Percentiles rank a stretch among this genome's conserved stretches.
Evolutionary conservation across 2,797 vertebrate species (phyloP).

Genomic region (Spinus olivaceus): DNA sequence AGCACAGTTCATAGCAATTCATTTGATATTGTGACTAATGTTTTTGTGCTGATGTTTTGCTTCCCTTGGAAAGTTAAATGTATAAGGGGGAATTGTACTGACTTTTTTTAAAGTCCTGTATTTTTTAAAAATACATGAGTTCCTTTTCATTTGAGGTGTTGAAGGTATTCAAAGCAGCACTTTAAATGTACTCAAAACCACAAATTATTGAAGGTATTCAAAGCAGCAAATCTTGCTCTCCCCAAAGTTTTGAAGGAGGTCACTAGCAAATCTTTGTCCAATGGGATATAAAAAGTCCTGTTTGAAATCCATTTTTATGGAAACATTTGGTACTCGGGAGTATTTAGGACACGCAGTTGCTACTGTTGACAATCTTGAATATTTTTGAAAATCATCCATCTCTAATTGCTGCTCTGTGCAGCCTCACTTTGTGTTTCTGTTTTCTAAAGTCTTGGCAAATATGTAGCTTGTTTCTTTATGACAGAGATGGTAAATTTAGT

Average conservation of each 20-base stretch:
- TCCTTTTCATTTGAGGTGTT: neutral
- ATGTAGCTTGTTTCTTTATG: neutral
- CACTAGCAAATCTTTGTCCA: neutral
- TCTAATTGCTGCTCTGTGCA: neutral
- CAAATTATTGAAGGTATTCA: neutral
- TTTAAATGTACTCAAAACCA: neutral
- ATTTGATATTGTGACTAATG: neutral
- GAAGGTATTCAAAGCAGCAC: neutral
- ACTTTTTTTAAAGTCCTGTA: neutral
- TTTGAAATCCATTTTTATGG: neutral
- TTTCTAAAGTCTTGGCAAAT: neutral
- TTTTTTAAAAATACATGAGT: neutral
- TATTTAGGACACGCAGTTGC: neutral
- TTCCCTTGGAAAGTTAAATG: neutral
- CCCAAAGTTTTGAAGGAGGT: neutral
- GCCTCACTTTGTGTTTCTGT: neutral
- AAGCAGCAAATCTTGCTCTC: neutral
- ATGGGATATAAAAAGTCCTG: neutral
- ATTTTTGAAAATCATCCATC: constrained; percentile 5
- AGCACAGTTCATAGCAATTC: neutral
- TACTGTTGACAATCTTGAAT: neutral
- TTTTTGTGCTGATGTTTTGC: neutral
- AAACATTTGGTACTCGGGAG: neutral
- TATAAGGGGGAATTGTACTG: neutral
- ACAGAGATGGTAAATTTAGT: neutral